phyloP scores from a whole-genome alignment of 1,140 invertebrate species.

The Drosophila virilis region DNA sequence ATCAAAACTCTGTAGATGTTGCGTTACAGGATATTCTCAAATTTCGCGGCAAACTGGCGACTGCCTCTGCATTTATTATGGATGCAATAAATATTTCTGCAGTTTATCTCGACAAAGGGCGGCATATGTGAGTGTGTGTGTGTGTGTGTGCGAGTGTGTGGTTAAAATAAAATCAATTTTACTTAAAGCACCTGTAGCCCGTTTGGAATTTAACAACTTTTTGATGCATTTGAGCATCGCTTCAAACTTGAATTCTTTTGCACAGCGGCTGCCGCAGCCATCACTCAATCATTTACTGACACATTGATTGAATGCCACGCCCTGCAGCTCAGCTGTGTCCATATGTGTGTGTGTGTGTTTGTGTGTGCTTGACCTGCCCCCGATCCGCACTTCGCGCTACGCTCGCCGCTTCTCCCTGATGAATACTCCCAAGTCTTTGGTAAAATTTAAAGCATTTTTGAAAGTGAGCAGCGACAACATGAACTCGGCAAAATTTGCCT shows the following conservation, averaged over 20 bases:
- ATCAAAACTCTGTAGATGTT: constrained; percentile 57
- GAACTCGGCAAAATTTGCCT: constrained; percentile 30
- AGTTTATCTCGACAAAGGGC: constrained; percentile 53
- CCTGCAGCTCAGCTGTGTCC: constrained; percentile 21
- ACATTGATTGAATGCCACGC: constrained; percentile 49
- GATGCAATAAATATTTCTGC: constrained; percentile 73
- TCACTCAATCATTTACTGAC: constrained; percentile 47
- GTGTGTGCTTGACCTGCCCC: constrained; percentile 13
- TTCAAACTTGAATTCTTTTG: not conserved
- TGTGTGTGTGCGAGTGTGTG: constrained; percentile 1
- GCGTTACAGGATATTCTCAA: constrained; percentile 58
- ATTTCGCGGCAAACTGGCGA: constrained; percentile 45
- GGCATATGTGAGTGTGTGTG: constrained; percentile 15
- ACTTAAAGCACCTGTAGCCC: constrained; percentile 12
- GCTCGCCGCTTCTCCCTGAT: not conserved
- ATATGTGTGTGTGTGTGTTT: not conserved
- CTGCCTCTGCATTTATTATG: constrained; percentile 55
- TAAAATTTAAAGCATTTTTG: constrained; percentile 63
- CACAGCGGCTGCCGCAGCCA: constrained; percentile 1
- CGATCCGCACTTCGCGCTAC: not conserved
- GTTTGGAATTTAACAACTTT: constrained; percentile 14
- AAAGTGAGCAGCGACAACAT: constrained; percentile 34
- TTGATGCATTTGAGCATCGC: constrained; percentile 3
- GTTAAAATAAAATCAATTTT: constrained; percentile 17
- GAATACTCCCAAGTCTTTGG: constrained; percentile 39